These are phyloP conservation scores for Atta colombica DNA, from an alignment of 1,140 invertebrate genomes.

Conservation along the genomic window DNA sequence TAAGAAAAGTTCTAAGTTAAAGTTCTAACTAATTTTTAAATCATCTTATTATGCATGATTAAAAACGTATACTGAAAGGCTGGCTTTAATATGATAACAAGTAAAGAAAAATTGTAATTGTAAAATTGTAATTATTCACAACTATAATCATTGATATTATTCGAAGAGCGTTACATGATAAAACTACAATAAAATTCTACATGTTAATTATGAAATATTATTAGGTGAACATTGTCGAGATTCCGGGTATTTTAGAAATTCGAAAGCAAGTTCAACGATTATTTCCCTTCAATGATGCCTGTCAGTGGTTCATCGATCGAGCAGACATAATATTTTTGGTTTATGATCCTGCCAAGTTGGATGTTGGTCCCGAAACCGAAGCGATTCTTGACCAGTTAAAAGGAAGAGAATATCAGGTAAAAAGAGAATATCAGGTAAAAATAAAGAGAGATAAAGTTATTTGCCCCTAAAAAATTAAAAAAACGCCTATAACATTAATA, in stretches of 20 bases:
- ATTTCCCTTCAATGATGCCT: constrained; percentile 98
- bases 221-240: constrained; percentile 98
- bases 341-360: constrained; percentile 97
- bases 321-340: constrained; percentile 98
- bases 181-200: background rate
- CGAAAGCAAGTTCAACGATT: constrained; percentile 96
- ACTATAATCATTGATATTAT: background rate
- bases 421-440: background rate
- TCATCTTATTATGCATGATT: background rate
- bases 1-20: background rate
- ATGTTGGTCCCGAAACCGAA: constrained; percentile 97
- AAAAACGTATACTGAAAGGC: background rate
- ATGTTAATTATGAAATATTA: background rate
- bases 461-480: background rate
- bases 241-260: constrained; percentile 97
- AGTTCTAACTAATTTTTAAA: background rate
- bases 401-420: constrained; percentile 94
- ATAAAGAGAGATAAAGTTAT: background rate
- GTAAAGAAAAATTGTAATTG: background rate
- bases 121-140: background rate
- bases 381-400: constrained; percentile 97
- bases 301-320: constrained; percentile 98
- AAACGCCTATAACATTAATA: background rate
- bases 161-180: background rate
- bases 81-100: background rate